These are phyloP conservation scores for Phallusia fumigata DNA, from an alignment of 23 tunicate species.

Conservation along the genomic window DNA sequence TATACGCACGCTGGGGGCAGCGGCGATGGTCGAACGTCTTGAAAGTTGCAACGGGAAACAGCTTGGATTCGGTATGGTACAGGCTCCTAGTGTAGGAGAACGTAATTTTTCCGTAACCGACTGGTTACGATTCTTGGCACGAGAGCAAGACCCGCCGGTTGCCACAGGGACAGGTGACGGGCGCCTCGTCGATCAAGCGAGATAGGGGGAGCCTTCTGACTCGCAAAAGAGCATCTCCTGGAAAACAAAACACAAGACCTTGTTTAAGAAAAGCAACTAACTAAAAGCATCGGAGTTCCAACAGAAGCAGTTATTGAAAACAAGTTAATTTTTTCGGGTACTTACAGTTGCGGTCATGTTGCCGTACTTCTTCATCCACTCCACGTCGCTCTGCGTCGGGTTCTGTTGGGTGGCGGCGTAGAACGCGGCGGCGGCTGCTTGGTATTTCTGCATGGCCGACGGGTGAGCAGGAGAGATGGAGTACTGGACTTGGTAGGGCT, in stretches of 20 bases:
- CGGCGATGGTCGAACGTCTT: constrained; percentile 5
- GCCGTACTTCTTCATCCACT: constrained; percentile 92
- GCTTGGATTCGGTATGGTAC: constrained; percentile 2
- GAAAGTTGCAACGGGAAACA: background rate
- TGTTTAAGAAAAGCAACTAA: background rate
- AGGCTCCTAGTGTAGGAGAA: constrained; percentile 90
- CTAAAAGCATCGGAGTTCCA: background rate
- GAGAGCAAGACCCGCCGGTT: constrained; percentile 53
- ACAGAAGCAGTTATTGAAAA: background rate
- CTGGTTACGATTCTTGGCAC: constrained; percentile 97
- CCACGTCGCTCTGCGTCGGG: constrained; percentile 29
- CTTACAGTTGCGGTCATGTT: constrained; percentile 92
- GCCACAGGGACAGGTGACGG: constrained; percentile 46
- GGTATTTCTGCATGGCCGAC: constrained; percentile 43
- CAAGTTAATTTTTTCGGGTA: background rate
- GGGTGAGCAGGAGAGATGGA: constrained; percentile 73
- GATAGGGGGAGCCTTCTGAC: constrained; percentile 67
- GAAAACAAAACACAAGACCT: constrained; percentile 28
- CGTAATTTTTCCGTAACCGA: constrained; percentile 72
- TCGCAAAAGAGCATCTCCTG: constrained; percentile 97
- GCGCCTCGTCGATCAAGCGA: constrained; percentile 69
- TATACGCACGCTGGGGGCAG: background rate
- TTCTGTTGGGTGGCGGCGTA: constrained; percentile 51
- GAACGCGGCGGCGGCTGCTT: constrained; percentile 74
- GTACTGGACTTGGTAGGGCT: constrained; percentile 90